Evolutionary conservation across 2,797 vertebrate species (phyloP), one percentile per base, ranked within the genome.

Genomic region (Tadarida brasiliensis): DNA sequence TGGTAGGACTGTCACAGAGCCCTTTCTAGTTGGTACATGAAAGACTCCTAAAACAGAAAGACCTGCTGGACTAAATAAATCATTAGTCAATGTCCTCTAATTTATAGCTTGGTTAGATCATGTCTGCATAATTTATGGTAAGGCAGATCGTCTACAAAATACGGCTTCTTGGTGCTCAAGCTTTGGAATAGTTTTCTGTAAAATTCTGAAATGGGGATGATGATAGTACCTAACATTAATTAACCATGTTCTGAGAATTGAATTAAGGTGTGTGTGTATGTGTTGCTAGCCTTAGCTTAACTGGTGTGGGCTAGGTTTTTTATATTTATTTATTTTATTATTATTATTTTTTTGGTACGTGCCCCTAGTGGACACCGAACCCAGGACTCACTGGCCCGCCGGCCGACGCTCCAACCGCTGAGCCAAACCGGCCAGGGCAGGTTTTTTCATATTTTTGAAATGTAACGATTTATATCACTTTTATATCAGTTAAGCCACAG

Each of bases 381-480:
- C n/a, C n/a, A n/a, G n/a, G n/a, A n/a, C n/a, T n/a, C n/a, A n/a
- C n/a, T n/a, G n/a, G n/a, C n/a, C n/a, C n/a, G n/a, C n/a, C n/a
- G n/a, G n/a, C n/a, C n/a, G n/a, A n/a, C n/a, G n/a, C n/a, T n/a
- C n/a, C n/a, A n/a, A n/a, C n/a, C n/a, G n/a, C n/a, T n/a, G n/a
- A n/a, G n/a, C n/a, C n/a, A n/a, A n/a, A n/a, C n/a, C n/a, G n/a
- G n/a, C n/a, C n/a, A n/a, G n/a, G n/a, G n/a, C n/a, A n/a, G n/a
- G n/a, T n/a, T n/a, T n/a, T n/a, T n/a, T n/a, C n/a, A 54, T n/a
- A 59, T n/a, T 89, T 78, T 30, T 80, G 61, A 74, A 86, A 20
- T 76, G 28, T 74, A 61, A 87, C 33, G 35, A 2, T 92, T 82
- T 83, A 7, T 28, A 74, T 95, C n/a, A 51, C 26, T 92, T 93